Evolutionary conservation across 2,797 vertebrate genomes (phyloP).

Genomic region (Cetoscarus ocellatus): DNA sequence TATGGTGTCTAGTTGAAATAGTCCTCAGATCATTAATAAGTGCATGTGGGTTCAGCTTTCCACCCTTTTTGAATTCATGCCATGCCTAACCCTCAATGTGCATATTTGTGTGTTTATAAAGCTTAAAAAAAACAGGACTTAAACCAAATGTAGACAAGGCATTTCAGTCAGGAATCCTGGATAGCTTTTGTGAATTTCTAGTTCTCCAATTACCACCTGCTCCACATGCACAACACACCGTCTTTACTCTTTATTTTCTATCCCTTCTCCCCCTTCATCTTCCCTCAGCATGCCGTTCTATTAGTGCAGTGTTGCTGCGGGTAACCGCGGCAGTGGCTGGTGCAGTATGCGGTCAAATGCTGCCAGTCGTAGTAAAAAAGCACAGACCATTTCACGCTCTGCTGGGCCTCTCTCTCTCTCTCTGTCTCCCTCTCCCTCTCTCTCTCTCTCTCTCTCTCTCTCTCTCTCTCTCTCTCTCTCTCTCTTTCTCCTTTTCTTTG

Average conservation of each 20-base stretch:
- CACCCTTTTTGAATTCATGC: background rate
- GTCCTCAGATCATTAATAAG: too few relatives aligned
- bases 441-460: conserved; percentile 39
- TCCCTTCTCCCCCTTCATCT: background rate
- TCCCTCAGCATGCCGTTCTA: conserved; percentile 46
- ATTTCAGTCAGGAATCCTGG: background rate
- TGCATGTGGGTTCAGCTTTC: background rate
- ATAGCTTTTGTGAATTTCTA: conserved; percentile 32
- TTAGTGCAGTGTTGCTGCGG: conserved; percentile 67
- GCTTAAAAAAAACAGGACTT: background rate
- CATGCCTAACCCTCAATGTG: background rate
- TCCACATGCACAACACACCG: conserved; percentile 49
- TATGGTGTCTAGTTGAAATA: too few relatives aligned
- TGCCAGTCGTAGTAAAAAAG: conserved; percentile 78
- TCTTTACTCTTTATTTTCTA: conserved; percentile 13
- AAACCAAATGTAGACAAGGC: background rate
- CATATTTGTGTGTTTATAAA: background rate
- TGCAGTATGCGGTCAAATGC: conserved; percentile 69
- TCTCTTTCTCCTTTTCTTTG: conserved; percentile 39
- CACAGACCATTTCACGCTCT: conserved; percentile 72
- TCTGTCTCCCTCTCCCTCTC: conserved; percentile 42
- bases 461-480: conserved; percentile 35
- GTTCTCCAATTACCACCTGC: conserved; percentile 54
- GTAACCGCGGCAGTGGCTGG: conserved; percentile 67
- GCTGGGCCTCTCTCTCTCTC: conserved; percentile 51